Percentiles rank a stretch among this genome's conserved stretches.
These are phyloP conservation scores for Pyxicephalus adspersus DNA, from an alignment of 2,113 vertebrate species.

Conservation along the genomic window DNA sequence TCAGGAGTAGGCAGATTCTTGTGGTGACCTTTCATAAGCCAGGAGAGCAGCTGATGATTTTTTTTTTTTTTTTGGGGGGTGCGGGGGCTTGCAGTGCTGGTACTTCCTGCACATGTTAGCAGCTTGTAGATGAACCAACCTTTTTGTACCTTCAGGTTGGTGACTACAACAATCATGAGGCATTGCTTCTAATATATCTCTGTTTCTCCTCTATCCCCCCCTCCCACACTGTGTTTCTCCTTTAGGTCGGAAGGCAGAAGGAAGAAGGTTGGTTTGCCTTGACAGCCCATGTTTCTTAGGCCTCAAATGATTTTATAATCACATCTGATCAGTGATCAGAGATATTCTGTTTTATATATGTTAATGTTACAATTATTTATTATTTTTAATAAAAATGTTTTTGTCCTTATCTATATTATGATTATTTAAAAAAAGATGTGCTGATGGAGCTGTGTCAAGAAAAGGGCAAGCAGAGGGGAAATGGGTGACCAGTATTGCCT, in stretches of 20 bases:
- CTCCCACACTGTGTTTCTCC: background rate
- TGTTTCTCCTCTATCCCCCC: background rate
- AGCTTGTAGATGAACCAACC: too few relatives aligned
- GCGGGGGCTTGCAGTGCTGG: too few relatives aligned
- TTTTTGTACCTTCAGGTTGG: background rate
- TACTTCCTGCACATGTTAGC: too few relatives aligned
- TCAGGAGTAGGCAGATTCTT: too few relatives aligned
- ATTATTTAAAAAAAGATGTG: background rate
- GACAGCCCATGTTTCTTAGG: constrained; percentile 26
- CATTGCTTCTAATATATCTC: background rate
- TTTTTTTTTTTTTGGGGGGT: too few relatives aligned
- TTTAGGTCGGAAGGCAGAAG: background rate
- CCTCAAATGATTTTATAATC: background rate
- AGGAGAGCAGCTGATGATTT: too few relatives aligned
- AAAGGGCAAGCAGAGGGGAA: too few relatives aligned
- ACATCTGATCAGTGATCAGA: background rate
- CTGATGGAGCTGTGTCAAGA: too few relatives aligned
- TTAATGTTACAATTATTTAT: constrained; percentile 15
- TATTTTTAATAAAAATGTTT: constrained; percentile 12
- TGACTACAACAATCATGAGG: constrained; percentile 3
- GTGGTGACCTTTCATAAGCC: too few relatives aligned
- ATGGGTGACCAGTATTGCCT: too few relatives aligned
- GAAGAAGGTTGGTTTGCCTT: constrained; percentile 52
- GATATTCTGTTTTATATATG: background rate
- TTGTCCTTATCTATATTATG: background rate